Conservation (phyloP, 2,888 invertebrate species). For the Dioctria linearis region DNA sequence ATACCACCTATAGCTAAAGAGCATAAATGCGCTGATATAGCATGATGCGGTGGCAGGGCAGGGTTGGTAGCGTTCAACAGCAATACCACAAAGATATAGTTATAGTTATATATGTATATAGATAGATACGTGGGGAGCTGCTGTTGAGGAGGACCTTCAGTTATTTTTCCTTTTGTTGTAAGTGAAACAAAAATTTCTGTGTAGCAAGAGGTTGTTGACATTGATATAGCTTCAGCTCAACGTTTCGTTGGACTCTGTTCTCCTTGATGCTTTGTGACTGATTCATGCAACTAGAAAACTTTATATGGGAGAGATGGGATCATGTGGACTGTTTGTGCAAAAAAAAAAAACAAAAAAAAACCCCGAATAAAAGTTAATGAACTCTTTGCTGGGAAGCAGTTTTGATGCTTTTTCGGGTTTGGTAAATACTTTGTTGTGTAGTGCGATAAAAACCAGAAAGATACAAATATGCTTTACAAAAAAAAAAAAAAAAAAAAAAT, state of each 20-base stretch:
- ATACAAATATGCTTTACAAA: too few species aligned
- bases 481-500: too few species aligned
- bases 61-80: too few species aligned
- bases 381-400: not conserved
- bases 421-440: too few species aligned
- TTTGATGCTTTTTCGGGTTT: too few species aligned
- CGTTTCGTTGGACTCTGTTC: not conserved
- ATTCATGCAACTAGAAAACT: conserved; percentile 25
- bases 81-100: too few species aligned
- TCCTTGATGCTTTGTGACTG: conserved; percentile 23
- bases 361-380: conserved; percentile 12
- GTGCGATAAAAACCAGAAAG: too few species aligned
- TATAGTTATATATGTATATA: not conserved
- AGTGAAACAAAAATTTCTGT: conserved; percentile 23
- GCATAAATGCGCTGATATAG: not conserved
- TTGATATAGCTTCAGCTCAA: conserved; percentile 1
- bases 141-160: not conserved
- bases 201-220: conserved; percentile 23
- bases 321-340: not conserved
- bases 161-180: not conserved
- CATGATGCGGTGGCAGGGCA: not conserved
- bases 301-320: not conserved
- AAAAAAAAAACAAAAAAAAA: conserved; percentile 2
- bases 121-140: not conserved
- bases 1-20: too few species aligned